Evolutionary conservation across 1,140 invertebrate genomes (phyloP).

Genomic region (Drosophila chauvacae): DNA sequence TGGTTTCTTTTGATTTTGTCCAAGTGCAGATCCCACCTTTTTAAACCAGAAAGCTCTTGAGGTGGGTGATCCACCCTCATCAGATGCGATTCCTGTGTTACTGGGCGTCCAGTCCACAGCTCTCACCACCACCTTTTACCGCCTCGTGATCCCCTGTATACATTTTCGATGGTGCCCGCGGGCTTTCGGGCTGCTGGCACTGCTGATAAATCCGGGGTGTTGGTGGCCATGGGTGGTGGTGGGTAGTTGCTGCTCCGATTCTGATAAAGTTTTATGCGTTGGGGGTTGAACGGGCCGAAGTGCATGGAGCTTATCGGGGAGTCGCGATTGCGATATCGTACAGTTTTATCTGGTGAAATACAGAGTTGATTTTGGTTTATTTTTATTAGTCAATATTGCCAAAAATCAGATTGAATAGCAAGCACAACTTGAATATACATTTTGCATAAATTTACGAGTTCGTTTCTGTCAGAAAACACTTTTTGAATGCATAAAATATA

Average conservation of each 20-base stretch:
- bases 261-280: constrained; percentile 57
- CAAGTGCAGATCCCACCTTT: constrained; percentile 24
- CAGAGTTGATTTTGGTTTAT: background rate
- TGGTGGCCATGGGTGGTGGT: constrained; percentile 29
- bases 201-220: constrained; percentile 38
- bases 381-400: constrained; percentile 10
- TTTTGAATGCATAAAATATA: background rate
- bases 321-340: constrained; percentile 32
- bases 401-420: background rate
- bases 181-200: constrained; percentile 10
- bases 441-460: background rate
- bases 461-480: too few relatives aligned
- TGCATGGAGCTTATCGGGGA: constrained; percentile 47
- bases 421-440: background rate
- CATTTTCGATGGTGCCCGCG: constrained; percentile 20
- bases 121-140: constrained; percentile 38
- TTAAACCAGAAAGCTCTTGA: constrained; percentile 6
- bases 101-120: constrained; percentile 6
- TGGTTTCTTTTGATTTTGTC: background rate
- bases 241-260: constrained; percentile 39
- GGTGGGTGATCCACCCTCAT: constrained; percentile 39
- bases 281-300: constrained; percentile 59
- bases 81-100: constrained; percentile 13
- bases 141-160: constrained; percentile 23
- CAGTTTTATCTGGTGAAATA: constrained; percentile 26